phyloP scores from a whole-genome alignment of 2,888 invertebrate genomes.

The Drosophila quinaria region DNA sequence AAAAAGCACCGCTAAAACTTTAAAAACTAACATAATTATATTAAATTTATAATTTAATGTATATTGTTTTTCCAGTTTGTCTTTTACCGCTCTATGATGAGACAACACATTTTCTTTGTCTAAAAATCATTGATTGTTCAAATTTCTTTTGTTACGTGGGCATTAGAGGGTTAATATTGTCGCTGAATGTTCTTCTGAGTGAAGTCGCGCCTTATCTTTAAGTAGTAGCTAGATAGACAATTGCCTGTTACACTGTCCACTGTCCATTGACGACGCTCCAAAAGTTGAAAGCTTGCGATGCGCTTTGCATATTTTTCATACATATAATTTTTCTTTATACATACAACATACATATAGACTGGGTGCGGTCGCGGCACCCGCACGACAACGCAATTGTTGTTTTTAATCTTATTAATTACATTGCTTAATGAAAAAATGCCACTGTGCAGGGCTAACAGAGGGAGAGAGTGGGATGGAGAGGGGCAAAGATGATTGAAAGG shows the following conservation, averaged over 20 bases:
- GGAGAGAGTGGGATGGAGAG: neutral
- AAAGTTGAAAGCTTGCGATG: constrained; percentile 70
- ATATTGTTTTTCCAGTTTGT: too few relatives aligned
- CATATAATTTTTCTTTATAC: constrained; percentile 21
- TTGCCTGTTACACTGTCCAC: constrained; percentile 54
- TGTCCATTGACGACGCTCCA: constrained; percentile 47
- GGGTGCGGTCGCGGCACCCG: constrained; percentile 71
- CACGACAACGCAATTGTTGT: constrained; percentile 76
- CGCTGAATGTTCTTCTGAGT: constrained; percentile 49
- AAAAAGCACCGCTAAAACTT: too few relatives aligned
- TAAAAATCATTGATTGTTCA: too few relatives aligned
- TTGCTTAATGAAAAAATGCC: constrained; percentile 69
- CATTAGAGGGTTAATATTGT: constrained; percentile 29
- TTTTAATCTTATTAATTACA: constrained; percentile 82
- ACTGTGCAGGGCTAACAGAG: constrained; percentile 6
- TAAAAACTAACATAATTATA: too few relatives aligned
- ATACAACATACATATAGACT: constrained; percentile 15
- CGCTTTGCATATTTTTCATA: constrained; percentile 79
- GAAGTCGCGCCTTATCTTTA: constrained; percentile 46
- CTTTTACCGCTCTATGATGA: too few relatives aligned
- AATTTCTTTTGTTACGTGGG: too few relatives aligned
- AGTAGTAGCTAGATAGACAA: constrained; percentile 58
- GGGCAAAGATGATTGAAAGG: neutral
- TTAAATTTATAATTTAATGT: too few relatives aligned
- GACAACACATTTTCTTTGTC: too few relatives aligned